Evolutionary conservation across 2,113 vertebrate species (phyloP).

Genomic region (Raja brachyura): DNA sequence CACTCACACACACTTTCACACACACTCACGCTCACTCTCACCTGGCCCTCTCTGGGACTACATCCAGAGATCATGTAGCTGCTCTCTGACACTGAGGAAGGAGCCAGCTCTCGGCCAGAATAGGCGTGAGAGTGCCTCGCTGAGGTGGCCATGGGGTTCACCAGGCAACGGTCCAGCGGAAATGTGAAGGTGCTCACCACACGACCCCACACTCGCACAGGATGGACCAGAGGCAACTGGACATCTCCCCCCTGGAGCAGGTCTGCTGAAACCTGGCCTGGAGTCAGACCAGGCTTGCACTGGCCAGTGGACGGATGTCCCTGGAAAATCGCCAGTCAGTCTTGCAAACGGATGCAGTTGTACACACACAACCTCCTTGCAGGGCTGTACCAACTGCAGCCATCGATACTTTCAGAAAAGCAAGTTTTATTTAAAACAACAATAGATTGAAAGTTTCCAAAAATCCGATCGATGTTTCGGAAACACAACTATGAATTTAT

Average conservation of each 20-base stretch:
- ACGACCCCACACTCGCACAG: too few species aligned
- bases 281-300: background rate
- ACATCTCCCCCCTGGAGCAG: background rate
- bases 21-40: background rate
- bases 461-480: background rate
- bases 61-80: slow-evolving; percentile 36
- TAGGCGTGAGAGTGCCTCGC: slow-evolving; percentile 66
- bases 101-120: slow-evolving; percentile 74
- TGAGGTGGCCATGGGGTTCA: slow-evolving; percentile 69
- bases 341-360: background rate
- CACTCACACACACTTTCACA: too few species aligned
- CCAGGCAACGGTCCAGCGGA: slow-evolving; percentile 49
- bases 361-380: too few species aligned
- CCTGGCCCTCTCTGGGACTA: background rate
- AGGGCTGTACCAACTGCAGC: background rate
- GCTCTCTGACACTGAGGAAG: slow-evolving; percentile 47
- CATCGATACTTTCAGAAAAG: background rate
- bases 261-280: background rate
- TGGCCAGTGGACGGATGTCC: too few species aligned
- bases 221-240: background rate
- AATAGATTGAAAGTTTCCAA: background rate
- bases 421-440: background rate
- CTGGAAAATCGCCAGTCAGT: background rate
- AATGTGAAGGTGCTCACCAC: slow-evolving; percentile 29
- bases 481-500: background rate